Percentiles rank a stretch among this genome's conserved stretches.
phyloP scores from a whole-genome alignment of 2,113 vertebrate genomes.

The Charadrius vociferus region DNA sequence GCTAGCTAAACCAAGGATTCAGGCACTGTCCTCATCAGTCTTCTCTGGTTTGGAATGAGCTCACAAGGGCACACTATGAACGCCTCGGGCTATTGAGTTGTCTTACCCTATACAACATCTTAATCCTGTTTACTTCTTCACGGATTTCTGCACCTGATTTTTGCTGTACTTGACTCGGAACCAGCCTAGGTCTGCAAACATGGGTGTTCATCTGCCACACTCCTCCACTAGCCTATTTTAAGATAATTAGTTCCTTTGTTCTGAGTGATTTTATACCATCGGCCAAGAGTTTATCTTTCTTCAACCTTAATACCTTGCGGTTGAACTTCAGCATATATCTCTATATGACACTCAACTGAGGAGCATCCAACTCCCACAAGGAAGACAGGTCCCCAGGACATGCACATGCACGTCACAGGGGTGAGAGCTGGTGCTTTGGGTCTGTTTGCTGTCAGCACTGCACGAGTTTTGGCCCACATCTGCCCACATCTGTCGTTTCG shows the following conservation, averaged over 20 bases:
- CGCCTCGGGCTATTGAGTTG: not conserved
- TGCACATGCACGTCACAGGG: not conserved
- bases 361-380: too few species aligned
- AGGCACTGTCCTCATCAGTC: not conserved
- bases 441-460: not conserved
- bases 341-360: accelerated
- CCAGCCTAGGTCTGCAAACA: not conserved
- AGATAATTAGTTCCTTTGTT: not conserved
- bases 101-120: not conserved
- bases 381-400: not conserved
- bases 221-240: not conserved
- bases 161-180: not conserved
- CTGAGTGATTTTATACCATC: not conserved
- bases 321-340: not conserved
- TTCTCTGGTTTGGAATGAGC: not conserved
- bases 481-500: not conserved
- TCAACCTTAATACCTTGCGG: not conserved
- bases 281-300: not conserved
- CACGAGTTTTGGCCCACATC: accelerated
- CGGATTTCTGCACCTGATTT: not conserved
- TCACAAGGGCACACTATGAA: not conserved
- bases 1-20: not conserved
- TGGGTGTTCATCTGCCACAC: not conserved
- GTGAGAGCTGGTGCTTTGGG: not conserved
- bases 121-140: not conserved